Percentiles rank a stretch among this genome's conserved stretches.
These are phyloP conservation scores for Chionomys nivalis DNA, from an alignment of 2,113 vertebrate genomes.

Conservation along the genomic window DNA sequence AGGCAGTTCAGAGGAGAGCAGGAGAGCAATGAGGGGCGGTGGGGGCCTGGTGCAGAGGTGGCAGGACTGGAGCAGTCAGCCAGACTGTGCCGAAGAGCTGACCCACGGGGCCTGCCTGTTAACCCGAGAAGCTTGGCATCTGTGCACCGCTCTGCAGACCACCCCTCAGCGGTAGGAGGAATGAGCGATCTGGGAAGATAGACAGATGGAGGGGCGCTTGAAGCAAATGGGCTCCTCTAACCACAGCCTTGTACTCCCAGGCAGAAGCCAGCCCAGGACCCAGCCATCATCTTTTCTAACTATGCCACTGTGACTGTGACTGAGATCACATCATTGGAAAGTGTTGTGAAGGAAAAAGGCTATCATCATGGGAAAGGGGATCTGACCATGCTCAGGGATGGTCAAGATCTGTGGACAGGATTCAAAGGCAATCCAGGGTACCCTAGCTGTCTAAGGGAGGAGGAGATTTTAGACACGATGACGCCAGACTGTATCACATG, in stretches of 20 bases:
- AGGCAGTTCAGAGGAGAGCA: conserved; percentile 71
- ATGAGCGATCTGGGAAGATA: conserved; percentile 14
- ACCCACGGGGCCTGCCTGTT: conserved; percentile 18
- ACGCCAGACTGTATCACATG: neutral
- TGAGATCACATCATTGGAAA: neutral
- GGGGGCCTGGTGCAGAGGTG: neutral
- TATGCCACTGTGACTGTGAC: neutral
- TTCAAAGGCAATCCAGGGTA: neutral
- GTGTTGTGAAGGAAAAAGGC: neutral
- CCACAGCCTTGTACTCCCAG: neutral
- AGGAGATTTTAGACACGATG: neutral
- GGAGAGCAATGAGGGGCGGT: neutral
- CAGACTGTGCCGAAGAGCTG: neutral
- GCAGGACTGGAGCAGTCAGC: neutral
- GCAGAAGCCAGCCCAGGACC: neutral
- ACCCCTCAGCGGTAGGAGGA: neutral
- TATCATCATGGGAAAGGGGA: neutral
- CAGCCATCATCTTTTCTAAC: neutral
- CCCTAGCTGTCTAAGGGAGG: neutral
- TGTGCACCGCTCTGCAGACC: conserved; percentile 25
- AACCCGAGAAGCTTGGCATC: conserved; percentile 65
- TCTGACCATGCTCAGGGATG: neutral
- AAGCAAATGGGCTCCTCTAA: neutral
- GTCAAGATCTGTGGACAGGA: neutral
- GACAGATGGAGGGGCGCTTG: neutral